Evolutionary conservation across 2,113 vertebrate genomes (phyloP), one percentile per base, ranked within the genome.

Genomic region (Heterotilapia buettikoferi): DNA sequence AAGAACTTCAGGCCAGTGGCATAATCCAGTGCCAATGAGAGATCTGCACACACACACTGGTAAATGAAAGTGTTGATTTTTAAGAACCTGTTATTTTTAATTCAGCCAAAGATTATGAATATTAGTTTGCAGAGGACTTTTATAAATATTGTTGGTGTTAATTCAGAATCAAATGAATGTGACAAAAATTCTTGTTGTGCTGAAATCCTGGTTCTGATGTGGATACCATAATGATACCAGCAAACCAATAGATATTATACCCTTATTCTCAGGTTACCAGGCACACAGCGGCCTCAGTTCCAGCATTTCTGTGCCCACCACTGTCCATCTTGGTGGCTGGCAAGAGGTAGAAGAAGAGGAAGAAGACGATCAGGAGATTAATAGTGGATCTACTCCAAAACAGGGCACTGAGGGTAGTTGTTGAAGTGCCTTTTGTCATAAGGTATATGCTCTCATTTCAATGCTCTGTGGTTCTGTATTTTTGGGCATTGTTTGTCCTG

Each of bases 371-470:
- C 92, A 96, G 83, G 93, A 96, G 89, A 91, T 96, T 38, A 95
- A 94, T 84, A 95, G 87, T 85, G 92, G 87, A 47, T 94, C 95
- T n/a, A 84, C 94, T 87, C 73, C 90, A 59, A 94, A 92, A 78
- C 93, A 92, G 78, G 93, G 85, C 90, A 87, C 92, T 21, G 89
- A 91, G 61, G 89, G 91, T 92, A 93, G 93, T 92, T 93, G 92
- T 88, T 97, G 93, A 96, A 95, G 96, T 96, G 96, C 96, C 96
- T 97, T 96, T 91, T 85, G 78, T 90, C 82, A 91, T 88, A 86
- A 90, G 90, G 91, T 94, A 94, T 89, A 88, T 29, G 33, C 45
- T 83, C 78, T 66, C 38, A 84, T 73, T 68, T 50, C 18, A 86
- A 33, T 86, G 45, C 54, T 63, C 47, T 66, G 18, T 84, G 78